These are phyloP conservation scores for Microchirus variegatus DNA, from an alignment of 2,797 vertebrate species.

Conservation along the genomic window DNA sequence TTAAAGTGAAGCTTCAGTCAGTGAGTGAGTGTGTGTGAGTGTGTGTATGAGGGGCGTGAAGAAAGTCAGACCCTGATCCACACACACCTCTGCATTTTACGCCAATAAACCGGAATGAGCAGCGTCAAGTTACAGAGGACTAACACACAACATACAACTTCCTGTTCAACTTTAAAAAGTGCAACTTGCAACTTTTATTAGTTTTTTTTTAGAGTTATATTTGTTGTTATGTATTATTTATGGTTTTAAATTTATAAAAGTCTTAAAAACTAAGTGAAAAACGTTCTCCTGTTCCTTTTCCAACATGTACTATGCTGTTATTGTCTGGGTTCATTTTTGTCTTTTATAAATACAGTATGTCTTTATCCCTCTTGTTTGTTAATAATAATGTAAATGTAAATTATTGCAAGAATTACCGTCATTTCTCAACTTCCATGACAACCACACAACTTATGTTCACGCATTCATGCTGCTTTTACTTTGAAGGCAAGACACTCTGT, in stretches of 20 bases:
- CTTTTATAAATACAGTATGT: too few relatives aligned
- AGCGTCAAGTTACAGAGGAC: slow-evolving; percentile 5
- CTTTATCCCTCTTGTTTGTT: too few relatives aligned
- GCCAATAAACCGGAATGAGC: slow-evolving; percentile 6
- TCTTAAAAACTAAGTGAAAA: too few relatives aligned
- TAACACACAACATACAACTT: slow-evolving; percentile 12
- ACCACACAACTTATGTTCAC: too few relatives aligned
- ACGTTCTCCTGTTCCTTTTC: too few relatives aligned
- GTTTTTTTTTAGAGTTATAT: too few relatives aligned
- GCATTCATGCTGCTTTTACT: slow-evolving; percentile 9
- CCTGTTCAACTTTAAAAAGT: slow-evolving; percentile 7
- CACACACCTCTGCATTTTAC: slow-evolving; percentile 28
- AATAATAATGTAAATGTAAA: too few relatives aligned
- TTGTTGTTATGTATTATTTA: not conserved
- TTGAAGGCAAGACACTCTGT: not conserved
- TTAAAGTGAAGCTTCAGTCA: slow-evolving; percentile 33
- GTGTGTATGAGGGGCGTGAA: slow-evolving; percentile 56
- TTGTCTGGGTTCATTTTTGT: too few relatives aligned
- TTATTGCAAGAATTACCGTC: too few relatives aligned
- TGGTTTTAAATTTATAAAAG: too few relatives aligned
- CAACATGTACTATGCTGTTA: too few relatives aligned
- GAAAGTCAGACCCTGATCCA: slow-evolving; percentile 6
- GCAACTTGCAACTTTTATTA: not conserved
- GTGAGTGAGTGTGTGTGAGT: slow-evolving; percentile 43
- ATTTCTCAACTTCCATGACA: not conserved